Base-by-base conservation (phyloP, 2,888 invertebrate species). In the Scaptomyza tumidula region DNA sequence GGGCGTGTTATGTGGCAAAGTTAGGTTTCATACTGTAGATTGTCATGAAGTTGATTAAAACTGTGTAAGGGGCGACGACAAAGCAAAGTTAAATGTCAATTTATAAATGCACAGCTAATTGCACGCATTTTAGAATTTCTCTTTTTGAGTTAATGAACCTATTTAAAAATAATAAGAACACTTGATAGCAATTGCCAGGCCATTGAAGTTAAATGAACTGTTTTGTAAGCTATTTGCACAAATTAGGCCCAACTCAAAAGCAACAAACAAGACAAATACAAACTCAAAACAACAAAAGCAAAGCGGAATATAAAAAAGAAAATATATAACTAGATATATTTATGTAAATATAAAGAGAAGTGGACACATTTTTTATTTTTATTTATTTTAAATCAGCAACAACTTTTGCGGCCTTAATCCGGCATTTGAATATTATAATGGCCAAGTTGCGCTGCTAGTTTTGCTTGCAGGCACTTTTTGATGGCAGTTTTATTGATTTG, bases 191-290 rank as follows among this genome's bases (percentile, higher is more conserved):
- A 87, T 84, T 89, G 86, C 69, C 65, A 61, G 67, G 52, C 82
- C 68, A 87, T 89, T 85, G 79, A 78, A 87, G 88, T 89, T 88
- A 85, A 89, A 87, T 89, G 88, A 85, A 87, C 71, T 81, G 89
- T 68, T 74, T 65, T 54, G 60, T 60, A 29, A 66, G 69, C 58
- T 72, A 45, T 77, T 76, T 71, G 56, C 75, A 59, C 64, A 63
- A 78, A 69, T 80, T 69, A 80, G 48, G 52, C 43, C 7, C 44
- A 62, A 71, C 52, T 44, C 60, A 49, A 56, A 56, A 37, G 35
- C 35, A 24, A 55, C 39, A 31, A 48, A 39, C 9, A 41, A 46
- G 19, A 35, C 24, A 52, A 27, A 37, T 44, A 33, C n/a, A 48
- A 56, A 24, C 24, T 46, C 24, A 37, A 27, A 16, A 37, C 33